Percentiles rank a stretch among this genome's conserved stretches.
These are phyloP conservation scores for Pissodes strobi DNA, from an alignment of 1,140 invertebrate species.

Conservation along the genomic window DNA sequence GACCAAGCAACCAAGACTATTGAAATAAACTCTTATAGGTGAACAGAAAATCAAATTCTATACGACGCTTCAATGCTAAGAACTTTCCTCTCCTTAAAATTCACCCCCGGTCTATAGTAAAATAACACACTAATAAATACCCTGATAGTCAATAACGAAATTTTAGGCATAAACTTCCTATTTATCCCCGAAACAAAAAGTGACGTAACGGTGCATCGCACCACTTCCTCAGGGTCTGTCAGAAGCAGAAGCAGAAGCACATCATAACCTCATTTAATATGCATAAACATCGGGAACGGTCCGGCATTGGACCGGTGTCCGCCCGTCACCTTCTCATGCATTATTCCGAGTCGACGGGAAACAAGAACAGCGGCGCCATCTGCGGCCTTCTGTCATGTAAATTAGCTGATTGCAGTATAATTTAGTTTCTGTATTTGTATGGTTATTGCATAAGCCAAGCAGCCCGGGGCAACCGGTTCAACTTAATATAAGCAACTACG, in stretches of 20 bases:
- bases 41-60: too few species aligned
- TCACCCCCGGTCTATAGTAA: too few species aligned
- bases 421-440: constrained; percentile 46
- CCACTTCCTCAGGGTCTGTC: constrained; percentile 20
- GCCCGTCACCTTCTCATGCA: constrained; percentile 42
- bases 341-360: constrained; percentile 38
- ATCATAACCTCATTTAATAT: constrained; percentile 41
- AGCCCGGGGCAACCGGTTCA: constrained; percentile 12
- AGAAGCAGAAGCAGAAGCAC: constrained; percentile 30
- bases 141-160: too few species aligned
- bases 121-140: too few species aligned
- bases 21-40: too few species aligned
- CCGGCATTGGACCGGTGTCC: constrained; percentile 31
- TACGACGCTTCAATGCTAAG: too few species aligned
- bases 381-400: constrained; percentile 44
- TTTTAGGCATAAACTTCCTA: too few species aligned
- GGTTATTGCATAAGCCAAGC: constrained; percentile 40
- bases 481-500: constrained; percentile 26
- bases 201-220: too few species aligned
- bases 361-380: constrained; percentile 39
- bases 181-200: too few species aligned
- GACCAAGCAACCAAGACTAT: too few species aligned
- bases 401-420: constrained; percentile 45
- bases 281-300: constrained; percentile 40
- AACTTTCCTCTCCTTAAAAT: too few species aligned